A percentile compares a stretch with the other conserved stretches of the same genome.
These are phyloP conservation scores for Dioctria rufipes DNA, from an alignment of 2,888 invertebrate species.

Conservation along the genomic window DNA sequence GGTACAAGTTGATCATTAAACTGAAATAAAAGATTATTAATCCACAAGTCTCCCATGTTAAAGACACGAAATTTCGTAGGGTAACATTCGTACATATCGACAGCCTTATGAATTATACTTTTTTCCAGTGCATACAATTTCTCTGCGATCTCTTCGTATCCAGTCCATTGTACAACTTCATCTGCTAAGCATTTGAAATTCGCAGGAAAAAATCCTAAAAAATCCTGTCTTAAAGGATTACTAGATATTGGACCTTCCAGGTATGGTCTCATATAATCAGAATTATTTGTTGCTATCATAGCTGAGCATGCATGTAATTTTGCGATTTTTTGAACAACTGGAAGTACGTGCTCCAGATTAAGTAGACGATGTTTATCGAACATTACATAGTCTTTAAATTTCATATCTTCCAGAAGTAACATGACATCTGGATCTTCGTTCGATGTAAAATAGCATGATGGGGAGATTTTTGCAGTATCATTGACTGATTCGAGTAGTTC, in stretches of 20 bases:
- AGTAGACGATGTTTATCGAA: slow-evolving; percentile 73
- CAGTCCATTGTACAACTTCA: slow-evolving; percentile 68
- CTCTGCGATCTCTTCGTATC: slow-evolving; percentile 68
- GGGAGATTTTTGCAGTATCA: slow-evolving; percentile 67
- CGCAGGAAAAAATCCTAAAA: slow-evolving; percentile 68
- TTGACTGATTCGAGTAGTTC: slow-evolving; percentile 66
- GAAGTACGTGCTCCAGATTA: slow-evolving; percentile 73
- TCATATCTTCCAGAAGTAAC: slow-evolving; percentile 74
- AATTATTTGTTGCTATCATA: slow-evolving; percentile 65
- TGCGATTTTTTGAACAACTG: slow-evolving; percentile 73
- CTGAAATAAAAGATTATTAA: slow-evolving; percentile 69
- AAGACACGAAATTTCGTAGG: slow-evolving; percentile 67
- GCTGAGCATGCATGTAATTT: slow-evolving; percentile 75
- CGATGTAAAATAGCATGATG: slow-evolving; percentile 68
- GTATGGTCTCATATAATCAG: slow-evolving; percentile 67
- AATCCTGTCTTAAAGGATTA: slow-evolving; percentile 69
- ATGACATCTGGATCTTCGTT: slow-evolving; percentile 69
- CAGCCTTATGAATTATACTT: slow-evolving; percentile 66
- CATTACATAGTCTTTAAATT: slow-evolving; percentile 73
- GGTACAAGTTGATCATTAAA: slow-evolving; percentile 67
- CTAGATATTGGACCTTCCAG: slow-evolving; percentile 67
- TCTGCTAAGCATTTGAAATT: slow-evolving; percentile 68
- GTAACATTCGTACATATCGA: slow-evolving; percentile 66
- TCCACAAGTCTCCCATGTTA: slow-evolving; percentile 69
- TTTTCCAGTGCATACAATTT: slow-evolving; percentile 68